These are phyloP conservation scores for Bradypus variegatus DNA, from an alignment of 2,797 vertebrate genomes.

Conservation along the genomic window DNA sequence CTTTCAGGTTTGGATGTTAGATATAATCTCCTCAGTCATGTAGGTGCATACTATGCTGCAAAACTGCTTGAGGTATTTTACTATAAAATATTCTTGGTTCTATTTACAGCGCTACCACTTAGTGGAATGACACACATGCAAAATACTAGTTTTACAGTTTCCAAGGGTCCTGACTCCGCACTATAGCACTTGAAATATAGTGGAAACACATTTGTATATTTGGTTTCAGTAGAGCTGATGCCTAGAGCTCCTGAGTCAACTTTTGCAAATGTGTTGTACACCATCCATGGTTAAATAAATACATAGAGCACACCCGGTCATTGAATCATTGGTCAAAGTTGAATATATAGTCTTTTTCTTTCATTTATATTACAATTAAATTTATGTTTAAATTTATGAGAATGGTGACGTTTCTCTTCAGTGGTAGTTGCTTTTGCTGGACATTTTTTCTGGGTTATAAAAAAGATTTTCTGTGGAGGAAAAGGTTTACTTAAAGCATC, in stretches of 20 bases:
- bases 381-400: constrained; percentile 35
- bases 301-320: background rate
- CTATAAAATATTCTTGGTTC: constrained; percentile 19
- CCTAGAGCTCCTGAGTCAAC: background rate
- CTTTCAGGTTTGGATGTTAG: constrained; percentile 80
- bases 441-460: constrained; percentile 23
- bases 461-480: constrained; percentile 23
- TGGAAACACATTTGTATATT: background rate
- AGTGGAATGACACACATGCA: background rate
- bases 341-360: background rate
- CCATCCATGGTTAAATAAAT: background rate
- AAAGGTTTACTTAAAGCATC: background rate
- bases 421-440: background rate
- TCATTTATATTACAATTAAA: background rate
- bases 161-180: background rate
- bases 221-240: background rate
- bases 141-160: constrained; percentile 25
- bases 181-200: background rate
- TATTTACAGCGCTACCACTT: background rate
- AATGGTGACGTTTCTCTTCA: background rate
- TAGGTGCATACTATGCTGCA: constrained; percentile 75
- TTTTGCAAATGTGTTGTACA: background rate
- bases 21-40: constrained; percentile 80
- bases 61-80: constrained; percentile 80
- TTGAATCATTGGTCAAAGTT: background rate